phyloP scores from a whole-genome alignment of 1,140 invertebrate genomes.

The Scylla paramamosain region DNA sequence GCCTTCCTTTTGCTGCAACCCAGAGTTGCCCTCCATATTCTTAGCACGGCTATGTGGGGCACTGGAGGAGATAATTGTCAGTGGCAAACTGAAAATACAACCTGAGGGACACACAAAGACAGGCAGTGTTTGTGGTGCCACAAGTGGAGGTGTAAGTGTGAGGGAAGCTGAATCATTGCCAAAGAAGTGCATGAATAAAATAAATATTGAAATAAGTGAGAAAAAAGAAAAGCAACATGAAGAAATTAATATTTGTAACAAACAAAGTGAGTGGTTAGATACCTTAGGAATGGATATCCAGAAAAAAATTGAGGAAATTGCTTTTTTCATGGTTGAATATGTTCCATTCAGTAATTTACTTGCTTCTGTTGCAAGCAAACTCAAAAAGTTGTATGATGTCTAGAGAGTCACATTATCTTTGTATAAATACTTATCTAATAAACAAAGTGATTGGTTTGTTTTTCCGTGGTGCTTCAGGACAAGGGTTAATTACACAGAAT shows the following conservation, averaged over 20 bases:
- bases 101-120: background rate
- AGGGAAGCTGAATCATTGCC: background rate
- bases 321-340: slow-evolving; percentile 30
- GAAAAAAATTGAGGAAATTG: slow-evolving; percentile 32
- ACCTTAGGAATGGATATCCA: background rate
- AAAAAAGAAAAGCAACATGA: background rate
- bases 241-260: background rate
- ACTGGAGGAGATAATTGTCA: slow-evolving; percentile 29
- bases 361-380: slow-evolving; percentile 34
- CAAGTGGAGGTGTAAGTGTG: background rate
- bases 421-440: background rate
- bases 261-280: background rate
- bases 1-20: slow-evolving; percentile 24
- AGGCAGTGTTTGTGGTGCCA: background rate
- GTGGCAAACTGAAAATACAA: background rate
- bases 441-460: too few relatives aligned
- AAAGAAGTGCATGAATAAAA: background rate
- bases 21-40: slow-evolving; percentile 37
- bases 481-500: too few relatives aligned
- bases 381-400: slow-evolving; percentile 54
- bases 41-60: background rate
- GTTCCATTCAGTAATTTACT: slow-evolving; percentile 42
- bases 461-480: too few relatives aligned
- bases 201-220: background rate
- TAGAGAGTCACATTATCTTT: background rate